Evolutionary conservation across 1,140 invertebrate species (phyloP).

Genomic region (Diplogasteroides magnus): DNA sequence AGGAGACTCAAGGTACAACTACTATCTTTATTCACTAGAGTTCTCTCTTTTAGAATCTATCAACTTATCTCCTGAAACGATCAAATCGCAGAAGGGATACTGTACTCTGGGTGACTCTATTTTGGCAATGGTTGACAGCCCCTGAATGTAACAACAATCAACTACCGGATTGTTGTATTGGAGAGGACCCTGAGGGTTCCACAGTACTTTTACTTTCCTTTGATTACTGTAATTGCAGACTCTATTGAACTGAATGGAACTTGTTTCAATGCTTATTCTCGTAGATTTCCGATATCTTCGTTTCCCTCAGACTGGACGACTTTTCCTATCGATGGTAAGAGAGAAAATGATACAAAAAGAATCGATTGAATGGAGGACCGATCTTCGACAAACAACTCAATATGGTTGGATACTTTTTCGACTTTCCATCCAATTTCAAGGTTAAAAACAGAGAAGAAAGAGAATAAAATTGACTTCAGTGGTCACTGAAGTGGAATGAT

Average conservation of each 20-base stretch:
- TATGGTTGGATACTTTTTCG: neutral
- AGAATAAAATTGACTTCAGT: neutral
- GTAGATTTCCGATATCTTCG: neutral
- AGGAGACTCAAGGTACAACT: neutral
- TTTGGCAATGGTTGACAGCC: neutral
- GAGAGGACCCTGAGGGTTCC: neutral
- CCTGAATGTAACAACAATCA: neutral
- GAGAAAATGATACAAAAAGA: neutral
- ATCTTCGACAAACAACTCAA: neutral
- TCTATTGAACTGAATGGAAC: neutral
- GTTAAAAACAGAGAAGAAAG: neutral
- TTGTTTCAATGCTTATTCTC: neutral
- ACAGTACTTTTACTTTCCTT: no score
- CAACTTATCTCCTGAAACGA: neutral
- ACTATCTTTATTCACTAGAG: neutral
- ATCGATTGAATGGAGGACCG: neutral
- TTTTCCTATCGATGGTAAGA: neutral
- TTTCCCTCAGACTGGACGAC: neutral
- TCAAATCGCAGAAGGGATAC: neutral
- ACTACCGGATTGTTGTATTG: neutral
- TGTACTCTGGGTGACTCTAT: neutral
- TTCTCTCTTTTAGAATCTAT: neutral
- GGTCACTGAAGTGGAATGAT: neutral
- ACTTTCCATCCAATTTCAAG: neutral
- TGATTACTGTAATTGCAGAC: no score